Evolutionary conservation across 1,140 invertebrate species (phyloP).

Genomic region (Rhopalosiphum maidis): DNA sequence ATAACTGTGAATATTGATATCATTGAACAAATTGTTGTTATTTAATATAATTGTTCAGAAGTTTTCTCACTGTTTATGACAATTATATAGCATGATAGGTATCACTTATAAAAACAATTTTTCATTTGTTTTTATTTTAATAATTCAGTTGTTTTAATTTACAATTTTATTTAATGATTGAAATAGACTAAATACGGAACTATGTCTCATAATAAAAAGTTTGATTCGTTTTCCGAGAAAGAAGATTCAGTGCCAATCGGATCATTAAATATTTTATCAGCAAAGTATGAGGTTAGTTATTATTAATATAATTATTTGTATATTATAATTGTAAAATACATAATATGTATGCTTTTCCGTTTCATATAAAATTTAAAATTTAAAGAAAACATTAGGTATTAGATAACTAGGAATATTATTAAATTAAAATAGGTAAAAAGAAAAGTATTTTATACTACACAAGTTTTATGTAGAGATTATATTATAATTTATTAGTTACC

Average conservation of each 20-base stretch:
- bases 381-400: no score
- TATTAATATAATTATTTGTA: conserved; percentile 67
- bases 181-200: conserved; percentile 49
- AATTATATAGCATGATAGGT: background rate
- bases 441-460: no score
- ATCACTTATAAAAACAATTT: background rate
- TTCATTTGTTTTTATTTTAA: background rate
- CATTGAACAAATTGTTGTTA: background rate
- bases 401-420: no score
- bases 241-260: conserved; percentile 58
- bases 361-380: no score
- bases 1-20: background rate
- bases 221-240: background rate
- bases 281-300: conserved; percentile 64
- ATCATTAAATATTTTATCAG: conserved; percentile 56
- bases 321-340: background rate
- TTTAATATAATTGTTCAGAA: background rate
- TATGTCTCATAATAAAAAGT: conserved; percentile 15
- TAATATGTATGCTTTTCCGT: background rate
- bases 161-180: background rate
- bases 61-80: background rate
- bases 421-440: no score
- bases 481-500: no score
- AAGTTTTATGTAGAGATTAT: no score
- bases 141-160: background rate